A percentile compares a stretch with the other conserved stretches of the same genome.
Conservation (phyloP, 2,797 vertebrate species). For the Hippoglossus hippoglossus region DNA sequence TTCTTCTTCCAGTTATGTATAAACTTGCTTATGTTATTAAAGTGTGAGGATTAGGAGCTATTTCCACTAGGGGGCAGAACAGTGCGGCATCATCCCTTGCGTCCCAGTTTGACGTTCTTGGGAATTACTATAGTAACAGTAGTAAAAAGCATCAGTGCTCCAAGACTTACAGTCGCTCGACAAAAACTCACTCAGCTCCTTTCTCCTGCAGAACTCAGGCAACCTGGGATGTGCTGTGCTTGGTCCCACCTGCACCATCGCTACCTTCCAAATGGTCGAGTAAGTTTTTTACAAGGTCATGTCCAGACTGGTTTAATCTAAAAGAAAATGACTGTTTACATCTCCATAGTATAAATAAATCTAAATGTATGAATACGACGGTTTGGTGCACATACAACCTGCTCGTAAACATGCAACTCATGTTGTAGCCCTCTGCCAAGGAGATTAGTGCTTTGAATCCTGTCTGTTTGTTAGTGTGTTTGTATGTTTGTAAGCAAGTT, state of each 20-base stretch:
- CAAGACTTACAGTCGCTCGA: neutral
- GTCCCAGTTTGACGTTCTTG: no score
- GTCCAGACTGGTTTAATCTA: neutral
- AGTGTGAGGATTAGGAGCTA: neutral
- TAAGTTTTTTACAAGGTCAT: conserved; percentile 79
- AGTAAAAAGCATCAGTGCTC: no score
- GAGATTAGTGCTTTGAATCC: no score
- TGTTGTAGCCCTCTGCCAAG: no score
- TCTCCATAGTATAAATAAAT: no score
- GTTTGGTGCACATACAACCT: neutral
- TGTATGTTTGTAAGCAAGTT: no score
- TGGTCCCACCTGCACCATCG: conserved; percentile 91
- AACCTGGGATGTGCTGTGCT: conserved; percentile 88
- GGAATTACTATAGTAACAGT: no score
- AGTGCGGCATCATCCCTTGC: no score
- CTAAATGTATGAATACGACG: neutral
- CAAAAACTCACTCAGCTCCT: neutral
- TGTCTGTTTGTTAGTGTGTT: no score
- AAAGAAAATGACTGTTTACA: neutral
- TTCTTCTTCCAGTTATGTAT: no score
- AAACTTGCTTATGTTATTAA: neutral
- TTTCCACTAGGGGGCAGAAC: neutral
- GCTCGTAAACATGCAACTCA: no score
- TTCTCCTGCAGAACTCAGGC: conserved; percentile 45
- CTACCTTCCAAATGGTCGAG: conserved; percentile 90